Evolutionary conservation across 2,113 vertebrate genomes (phyloP).

Genomic region (Casuarius casuarius): DNA sequence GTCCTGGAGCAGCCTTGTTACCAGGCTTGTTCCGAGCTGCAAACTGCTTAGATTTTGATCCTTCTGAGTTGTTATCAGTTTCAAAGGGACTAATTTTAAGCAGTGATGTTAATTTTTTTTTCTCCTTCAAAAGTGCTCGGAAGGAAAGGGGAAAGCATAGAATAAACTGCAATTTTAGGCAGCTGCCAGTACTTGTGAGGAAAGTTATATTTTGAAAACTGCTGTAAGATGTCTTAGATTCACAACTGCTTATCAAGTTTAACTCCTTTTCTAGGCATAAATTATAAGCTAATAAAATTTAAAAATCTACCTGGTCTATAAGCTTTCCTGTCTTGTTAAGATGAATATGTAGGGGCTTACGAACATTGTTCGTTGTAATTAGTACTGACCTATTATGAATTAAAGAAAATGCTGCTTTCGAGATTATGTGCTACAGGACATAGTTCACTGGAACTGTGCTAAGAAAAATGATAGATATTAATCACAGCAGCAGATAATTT

Average conservation of each 20-base stretch:
- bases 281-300: not conserved
- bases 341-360: not conserved
- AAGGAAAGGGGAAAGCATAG: fast-evolving
- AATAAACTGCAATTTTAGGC: not conserved
- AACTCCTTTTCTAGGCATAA: not conserved
- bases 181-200: not conserved
- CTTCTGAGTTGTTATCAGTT: not conserved
- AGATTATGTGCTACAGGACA: not conserved
- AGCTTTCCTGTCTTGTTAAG: not conserved
- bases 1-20: fast-evolving
- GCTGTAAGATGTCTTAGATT: not conserved
- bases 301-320: fast-evolving
- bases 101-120: not conserved
- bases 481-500: not conserved
- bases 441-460: not conserved
- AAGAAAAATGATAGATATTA: not conserved
- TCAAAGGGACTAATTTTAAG: not conserved
- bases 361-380: not conserved
- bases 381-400: not conserved
- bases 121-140: fast-evolving
- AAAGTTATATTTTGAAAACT: not conserved
- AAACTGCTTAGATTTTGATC: not conserved
- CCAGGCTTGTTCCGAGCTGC: not conserved
- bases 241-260: no score
- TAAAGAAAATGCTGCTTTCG: not conserved